Conservation (phyloP, 2,888 invertebrate genomes). For the Eurytoma adleriae region DNA sequence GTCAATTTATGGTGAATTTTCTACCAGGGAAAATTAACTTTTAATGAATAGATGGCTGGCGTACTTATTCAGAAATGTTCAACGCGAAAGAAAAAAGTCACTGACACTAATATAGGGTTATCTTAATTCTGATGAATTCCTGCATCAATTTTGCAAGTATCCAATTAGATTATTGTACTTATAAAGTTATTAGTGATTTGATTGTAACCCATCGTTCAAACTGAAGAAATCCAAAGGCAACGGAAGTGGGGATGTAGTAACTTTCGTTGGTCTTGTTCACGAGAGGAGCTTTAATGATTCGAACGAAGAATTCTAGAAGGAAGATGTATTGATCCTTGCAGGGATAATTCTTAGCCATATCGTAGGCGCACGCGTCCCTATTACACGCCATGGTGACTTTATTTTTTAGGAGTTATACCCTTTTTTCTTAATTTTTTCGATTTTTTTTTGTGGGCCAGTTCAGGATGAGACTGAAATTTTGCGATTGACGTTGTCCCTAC, state of each 20-base stretch:
- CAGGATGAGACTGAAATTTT: slow-evolving; percentile 36
- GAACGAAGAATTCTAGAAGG: slow-evolving; percentile 81
- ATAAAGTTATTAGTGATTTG: too few relatives aligned
- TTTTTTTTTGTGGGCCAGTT: background rate
- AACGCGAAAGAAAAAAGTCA: too few relatives aligned
- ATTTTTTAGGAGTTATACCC: background rate
- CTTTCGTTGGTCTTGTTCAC: slow-evolving; percentile 69
- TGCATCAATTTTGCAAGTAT: too few relatives aligned
- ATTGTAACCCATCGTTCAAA: slow-evolving; percentile 74
- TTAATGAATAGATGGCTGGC: too few relatives aligned
- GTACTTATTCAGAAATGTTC: too few relatives aligned
- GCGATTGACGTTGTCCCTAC: slow-evolving; percentile 8
- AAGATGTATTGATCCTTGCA: slow-evolving; percentile 74
- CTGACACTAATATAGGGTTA: background rate
- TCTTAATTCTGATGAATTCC: background rate
- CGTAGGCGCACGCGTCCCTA: background rate
- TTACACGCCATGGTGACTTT: background rate
- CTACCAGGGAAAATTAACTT: too few relatives aligned
- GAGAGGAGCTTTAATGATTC: slow-evolving; percentile 74
- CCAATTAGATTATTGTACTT: too few relatives aligned
- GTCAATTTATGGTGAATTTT: too few relatives aligned
- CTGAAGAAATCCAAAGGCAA: slow-evolving; percentile 79
- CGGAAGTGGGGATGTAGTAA: slow-evolving; percentile 77
- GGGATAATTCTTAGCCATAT: background rate
- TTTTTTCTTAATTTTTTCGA: slow-evolving; percentile 18